Evolutionary conservation across 1,140 invertebrate species (phyloP), one percentile per base, ranked within the genome.

Genomic region (Drosophila kikkawai): DNA sequence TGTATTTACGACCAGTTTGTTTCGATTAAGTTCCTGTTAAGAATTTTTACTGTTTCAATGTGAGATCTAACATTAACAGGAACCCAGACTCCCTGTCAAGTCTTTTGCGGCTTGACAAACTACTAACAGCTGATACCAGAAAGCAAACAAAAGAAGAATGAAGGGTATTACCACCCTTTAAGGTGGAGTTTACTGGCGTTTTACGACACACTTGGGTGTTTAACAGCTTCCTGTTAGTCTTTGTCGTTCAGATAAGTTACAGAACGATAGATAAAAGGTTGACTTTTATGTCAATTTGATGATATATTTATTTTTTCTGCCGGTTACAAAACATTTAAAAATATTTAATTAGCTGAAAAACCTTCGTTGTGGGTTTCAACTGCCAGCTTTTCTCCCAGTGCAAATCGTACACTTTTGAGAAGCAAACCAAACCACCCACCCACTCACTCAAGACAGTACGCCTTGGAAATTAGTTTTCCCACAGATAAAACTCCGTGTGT

Each of bases 401-500:
- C 17, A 44, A 13, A 2, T 7, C 15, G 58, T 6, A 19, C 29
- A 60, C 34, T 61, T 41, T 59, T 26, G 9, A 63, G 60, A n/a
- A 22, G 34, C 22, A 29, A 42, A 29, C 65, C 17, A 11, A 59
- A 22, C 39, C 55, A 45, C 42, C 39, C 55, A 45, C 42, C 44
- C 61, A 63, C 58, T 41, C 44, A 64, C 50, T 37, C 57, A 70
- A 60, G 37, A 86, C 82, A 63, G 68, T 83, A 71, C 80, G 84
- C 73, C 84, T 68, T 36, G 79, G 77, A 87, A 87, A 87, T 87
- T 87, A 88, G 84, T 87, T 87, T 87, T 88, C 84, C 84, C 84
- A 88, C 80, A 88, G 84, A 83, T 87, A 78, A 88, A 80, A 88
- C 84, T 79, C 41, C 81, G 63, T 85, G 82, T 75, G 76, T 80